Base-by-base conservation (phyloP, 2,888 invertebrate species). In the Orthosia cruda region DNA sequence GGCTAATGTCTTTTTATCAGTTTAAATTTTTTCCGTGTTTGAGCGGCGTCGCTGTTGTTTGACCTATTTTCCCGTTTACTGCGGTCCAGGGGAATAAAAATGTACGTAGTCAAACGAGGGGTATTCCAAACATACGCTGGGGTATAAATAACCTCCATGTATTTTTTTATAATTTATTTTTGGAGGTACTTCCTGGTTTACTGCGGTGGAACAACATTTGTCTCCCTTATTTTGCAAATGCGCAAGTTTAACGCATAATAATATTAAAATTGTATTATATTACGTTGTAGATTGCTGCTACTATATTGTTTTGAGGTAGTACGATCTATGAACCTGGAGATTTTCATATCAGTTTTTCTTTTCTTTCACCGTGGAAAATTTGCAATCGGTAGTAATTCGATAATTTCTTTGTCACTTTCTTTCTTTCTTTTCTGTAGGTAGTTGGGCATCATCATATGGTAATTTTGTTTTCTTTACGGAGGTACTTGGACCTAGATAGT, bases 1-100 rank as follows among this genome's bases (percentile, higher is more conserved):
- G 86, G 89, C 92, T 94, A 94, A 93, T 93, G 90, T 91, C 90
- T 94, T 94, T 94, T 94, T 92, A 91, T 93, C 91, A 93, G 92
- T 92, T 94, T 92, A 92, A 93, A 91, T 93, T 93, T 92, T 93
- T 88, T 70, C 78, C 75, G 71, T 73, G 72, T 78, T 67, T 71
- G 58, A 67, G 74, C 74, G 62, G 61, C 72, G 58, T 65, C 62
- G 68, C 77, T 52, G 45, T 59, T 74, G 80, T 87, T 78, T 89
- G 89, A 91, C 89, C 90, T 91, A 91, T 88, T 88, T 90, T 78
- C 70, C 62, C 61, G 77, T 40, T 66, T 78, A 71, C 70, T 72
- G 78, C 74, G 85, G 80, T 81, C 73, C 69, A 72, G 68, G 67
- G 81, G 84, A 84, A 83, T 84, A 81, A 81, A 86, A 80, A 76